These are phyloP conservation scores for Lasius platythorax DNA, from an alignment of 2,888 invertebrate species.

Conservation along the genomic window DNA sequence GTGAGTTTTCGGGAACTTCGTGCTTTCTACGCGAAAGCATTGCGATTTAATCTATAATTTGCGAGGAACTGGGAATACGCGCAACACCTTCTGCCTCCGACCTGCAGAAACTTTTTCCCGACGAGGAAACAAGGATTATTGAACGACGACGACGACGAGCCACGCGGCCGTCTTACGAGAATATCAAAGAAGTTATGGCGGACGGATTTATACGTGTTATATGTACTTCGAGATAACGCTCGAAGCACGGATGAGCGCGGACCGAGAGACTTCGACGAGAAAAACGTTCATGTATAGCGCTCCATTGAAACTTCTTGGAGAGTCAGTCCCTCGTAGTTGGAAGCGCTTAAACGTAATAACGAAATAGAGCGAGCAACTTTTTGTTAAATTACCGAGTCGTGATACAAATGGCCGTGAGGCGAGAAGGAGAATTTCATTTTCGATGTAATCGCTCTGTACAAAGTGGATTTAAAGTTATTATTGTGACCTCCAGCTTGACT, in stretches of 20 bases:
- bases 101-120: constrained; percentile 28
- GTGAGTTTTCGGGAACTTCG: constrained; percentile 39
- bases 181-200: constrained; percentile 53
- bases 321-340: constrained; percentile 63
- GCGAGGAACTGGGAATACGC: constrained; percentile 11
- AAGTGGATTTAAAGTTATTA: constrained; percentile 52
- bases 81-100: background rate
- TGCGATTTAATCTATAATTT: constrained; percentile 46
- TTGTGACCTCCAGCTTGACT: constrained; percentile 53
- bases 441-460: constrained; percentile 48
- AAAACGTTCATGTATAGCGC: constrained; percentile 44
- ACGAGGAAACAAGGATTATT: constrained; percentile 43
- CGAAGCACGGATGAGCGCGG: constrained; percentile 19
- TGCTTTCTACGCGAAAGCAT: background rate
- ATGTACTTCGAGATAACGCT: constrained; percentile 50
- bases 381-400: constrained; percentile 64
- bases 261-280: constrained; percentile 29
- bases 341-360: constrained; percentile 64
- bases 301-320: constrained; percentile 59
- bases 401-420: constrained; percentile 65
- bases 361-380: constrained; percentile 64
- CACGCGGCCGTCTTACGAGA: constrained; percentile 34
- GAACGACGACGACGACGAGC: constrained; percentile 44
- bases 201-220: constrained; percentile 48
- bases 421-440: constrained; percentile 42